Base-by-base conservation (phyloP, 2,888 invertebrate genomes). In the Linhomoeus sp. region DNA sequence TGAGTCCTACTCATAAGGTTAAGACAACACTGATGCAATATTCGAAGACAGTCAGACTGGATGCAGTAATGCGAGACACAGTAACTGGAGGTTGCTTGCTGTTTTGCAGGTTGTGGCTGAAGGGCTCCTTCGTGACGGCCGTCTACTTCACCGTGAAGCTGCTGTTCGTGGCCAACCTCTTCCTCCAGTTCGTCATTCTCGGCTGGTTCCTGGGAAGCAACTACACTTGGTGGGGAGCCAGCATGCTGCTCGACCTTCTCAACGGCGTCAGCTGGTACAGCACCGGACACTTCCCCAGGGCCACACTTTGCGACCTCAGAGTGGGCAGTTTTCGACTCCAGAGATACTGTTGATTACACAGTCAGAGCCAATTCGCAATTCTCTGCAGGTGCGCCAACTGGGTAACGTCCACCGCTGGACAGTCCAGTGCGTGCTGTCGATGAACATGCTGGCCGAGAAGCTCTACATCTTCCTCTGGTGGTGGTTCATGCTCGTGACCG, bases 401-500 rank as follows among this genome's bases (percentile, higher is more conserved):
- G 46, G 46, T 36, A 46, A 46, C 23, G 12, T 24, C 5, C 46
- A 46, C 9, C 46, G 46, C 3, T 41, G 25, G 24, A 39, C 46
- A 17, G 46, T 46, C n/a, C 46, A 46, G 36, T 46, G 46, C 36
- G 46, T 46, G 19, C 41, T 46, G 35, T 20, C 22, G 41, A 24
- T 46, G 14, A 60, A 59, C 50, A 60, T 58, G 60, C 58, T 62
- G 58, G 60, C 59, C 55, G 62, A 62, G 52, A 62, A 62, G 53
- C 56, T 62, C 50, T 62, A 56, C 55, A 52, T 62, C 49, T 58
- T 60, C 54, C 44, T 62, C 33, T 62, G 62, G 62, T 62, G 60
- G 54, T 62, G 60, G 59, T 53, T 61, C 43, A 49, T 51, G 3
- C 33, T 55, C 19, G 49, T 62, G 29, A 41, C 54, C 22, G 25